Percentiles rank a stretch among this genome's conserved stretches.
phyloP scores from a whole-genome alignment of 2,888 invertebrate genomes.

The Arctia plantaginis region DNA sequence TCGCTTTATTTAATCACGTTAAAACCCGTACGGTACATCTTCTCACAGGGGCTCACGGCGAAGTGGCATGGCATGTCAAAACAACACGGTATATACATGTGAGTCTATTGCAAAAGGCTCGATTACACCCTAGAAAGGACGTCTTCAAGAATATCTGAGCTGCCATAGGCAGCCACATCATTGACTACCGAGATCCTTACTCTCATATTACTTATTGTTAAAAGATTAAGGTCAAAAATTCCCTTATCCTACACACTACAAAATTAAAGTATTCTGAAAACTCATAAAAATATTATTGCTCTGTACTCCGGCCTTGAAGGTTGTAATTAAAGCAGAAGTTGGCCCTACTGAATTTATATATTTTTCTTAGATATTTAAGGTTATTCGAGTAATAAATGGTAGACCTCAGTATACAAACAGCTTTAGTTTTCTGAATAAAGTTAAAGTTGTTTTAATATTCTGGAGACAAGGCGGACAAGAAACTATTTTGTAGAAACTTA shows the following conservation, averaged over 20 bases:
- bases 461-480: slow-evolving; percentile 13
- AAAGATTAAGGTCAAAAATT: too few species aligned
- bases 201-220: too few species aligned
- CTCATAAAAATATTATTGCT: neutral
- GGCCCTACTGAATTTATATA: neutral
- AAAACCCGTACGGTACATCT: too few species aligned
- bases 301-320: neutral
- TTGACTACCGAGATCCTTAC: too few species aligned
- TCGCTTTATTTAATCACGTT: too few species aligned
- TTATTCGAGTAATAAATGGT: slow-evolving; percentile 17
- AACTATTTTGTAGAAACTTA: slow-evolving; percentile 8
- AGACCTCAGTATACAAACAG: slow-evolving; percentile 29
- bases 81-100: too few species aligned
- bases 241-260: neutral
- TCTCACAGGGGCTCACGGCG: too few species aligned
- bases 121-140: too few species aligned
- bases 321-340: neutral
- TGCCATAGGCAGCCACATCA: too few species aligned
- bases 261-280: neutral
- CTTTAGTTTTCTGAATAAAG: slow-evolving; percentile 34
- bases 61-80: too few species aligned
- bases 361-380: neutral
- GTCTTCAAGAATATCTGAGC: too few species aligned
- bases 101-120: too few species aligned
- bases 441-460: slow-evolving; percentile 40